Evolutionary conservation across 2,888 invertebrate species (phyloP), one percentile per base, ranked within the genome.

Genomic region (Hedychridium roseum): DNA sequence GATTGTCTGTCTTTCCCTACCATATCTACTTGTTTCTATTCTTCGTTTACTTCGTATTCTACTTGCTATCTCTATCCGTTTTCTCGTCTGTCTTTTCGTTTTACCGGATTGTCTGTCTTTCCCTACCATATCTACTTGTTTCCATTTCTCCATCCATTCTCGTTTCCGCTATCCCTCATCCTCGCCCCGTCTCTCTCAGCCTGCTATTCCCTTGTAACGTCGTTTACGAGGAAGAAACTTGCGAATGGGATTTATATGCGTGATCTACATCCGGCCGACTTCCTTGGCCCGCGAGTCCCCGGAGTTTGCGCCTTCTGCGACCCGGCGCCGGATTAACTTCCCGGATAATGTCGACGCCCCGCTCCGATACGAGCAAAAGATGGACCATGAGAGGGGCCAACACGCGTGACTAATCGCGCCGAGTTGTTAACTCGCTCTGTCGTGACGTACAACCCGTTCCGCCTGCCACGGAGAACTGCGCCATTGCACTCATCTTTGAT

Each of bases 211-310:
- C n/a, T n/a, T n/a, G n/a, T 53, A 45, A 53, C 45, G 39, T 43
- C 28, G 39, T 53, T n/a, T 50, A 43, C 17, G 21, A 2, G 36
- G 46, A 51, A 53, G 53, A 54, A 51, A 54, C 46, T 54, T 46
- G 43, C 17, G 23, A 46, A 43, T 20, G 45, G 17, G 43, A 54
- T 54, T 51, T 51, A 40, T 46, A 50, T 23, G 17, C 12, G 14
- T 15, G 30, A 23, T 35, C 18, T 30, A 17, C 32, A 5, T 3
- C 6, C 32, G 16, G 4, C 16, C 11, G 15, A n/a, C n/a, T n/a
- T n/a, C n/a, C n/a, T n/a, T n/a, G n/a, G n/a, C n/a, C n/a, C n/a
- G n/a, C n/a, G n/a, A n/a, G n/a, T n/a, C n/a, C n/a, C n/a, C n/a
- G n/a, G n/a, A n/a, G n/a, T n/a, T n/a, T n/a, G n/a, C n/a, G n/a